Base-by-base conservation (phyloP, 2,797 vertebrate genomes). In the Acanthurus lineatus region DNA sequence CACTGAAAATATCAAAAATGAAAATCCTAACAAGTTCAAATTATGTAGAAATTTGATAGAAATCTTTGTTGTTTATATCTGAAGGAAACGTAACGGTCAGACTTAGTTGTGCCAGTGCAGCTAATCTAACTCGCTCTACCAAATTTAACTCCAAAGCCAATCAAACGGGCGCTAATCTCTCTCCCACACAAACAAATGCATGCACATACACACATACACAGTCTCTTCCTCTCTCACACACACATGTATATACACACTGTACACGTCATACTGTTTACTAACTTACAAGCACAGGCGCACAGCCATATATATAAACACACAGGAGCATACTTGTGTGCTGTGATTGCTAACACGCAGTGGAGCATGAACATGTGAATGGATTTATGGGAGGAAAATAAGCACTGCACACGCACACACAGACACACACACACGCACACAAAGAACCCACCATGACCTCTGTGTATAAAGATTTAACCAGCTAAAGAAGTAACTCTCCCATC, bases 111-210 rank as follows among this genome's bases (percentile, higher is more conserved):
- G 48, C 60, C 58, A 44, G 38, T 6, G 11, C 42, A 4, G 58
- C 83, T 89, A 86, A 90, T 86, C 77, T 44, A 71, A 76, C 53
- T 77, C 14, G 25, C 82, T 32, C 16, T 47, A 79, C 88, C 85
- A 89, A 91, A 93, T 88, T 90, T 90, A 93, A 89, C 90, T 63
- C 77, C 52, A 83, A 92, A 93, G 86, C 90, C 90, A 94, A 93
- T 94, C 88, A 93, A 92, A 93, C 2, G 3, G 45, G 28, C 20
- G 57, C 85, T 2, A 3, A 59, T 22, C 38, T 91, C 91, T 79
- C 72, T 78, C 11, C 40, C 66, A 56, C 61, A 49, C 40, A 82
- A 58, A 76, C 69, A 68, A 53, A 73, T 16, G 25, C 3, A 0
- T 35, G 40, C 42, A 47, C 2, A 9, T 2, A 32, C 66, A 15